Evolutionary conservation across 2,113 vertebrate genomes (phyloP).

Genomic region (Seriola quinqueradiata): DNA sequence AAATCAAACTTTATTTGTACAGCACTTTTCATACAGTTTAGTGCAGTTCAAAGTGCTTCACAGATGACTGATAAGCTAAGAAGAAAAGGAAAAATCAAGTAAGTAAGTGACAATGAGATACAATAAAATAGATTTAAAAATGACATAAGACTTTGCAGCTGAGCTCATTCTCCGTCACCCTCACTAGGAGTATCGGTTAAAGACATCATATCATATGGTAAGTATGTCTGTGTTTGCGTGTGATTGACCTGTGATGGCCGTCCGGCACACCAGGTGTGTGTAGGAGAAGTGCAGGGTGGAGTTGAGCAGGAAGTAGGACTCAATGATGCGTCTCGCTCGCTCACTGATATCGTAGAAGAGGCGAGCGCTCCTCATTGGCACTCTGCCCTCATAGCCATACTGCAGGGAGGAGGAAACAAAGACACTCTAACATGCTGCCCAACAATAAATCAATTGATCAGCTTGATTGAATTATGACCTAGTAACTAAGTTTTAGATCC

Average conservation of each 20-base stretch:
- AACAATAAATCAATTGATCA: not conserved
- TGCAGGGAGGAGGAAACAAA: slow-evolving; percentile 1
- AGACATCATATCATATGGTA: not conserved
- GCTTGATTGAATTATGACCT: not conserved
- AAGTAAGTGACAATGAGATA: no score
- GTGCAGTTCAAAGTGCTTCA: no score
- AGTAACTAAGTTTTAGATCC: not conserved
- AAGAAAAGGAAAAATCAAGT: no score
- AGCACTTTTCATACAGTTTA: no score
- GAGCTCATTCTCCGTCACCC: no score
- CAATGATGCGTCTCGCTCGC: slow-evolving; percentile 90
- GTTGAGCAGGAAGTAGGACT: slow-evolving; percentile 97
- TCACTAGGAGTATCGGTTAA: not conserved
- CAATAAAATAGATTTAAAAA: no score
- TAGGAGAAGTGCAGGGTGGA: slow-evolving; percentile 97
- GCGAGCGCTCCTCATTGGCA: slow-evolving; percentile 91
- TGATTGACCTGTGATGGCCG: slow-evolving; percentile 90
- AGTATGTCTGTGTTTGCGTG: not conserved
- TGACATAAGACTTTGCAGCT: no score
- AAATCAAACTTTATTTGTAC: no score
- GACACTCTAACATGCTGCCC: not conserved
- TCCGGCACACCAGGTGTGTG: slow-evolving; percentile 97
- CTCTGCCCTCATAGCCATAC: slow-evolving; percentile 91
- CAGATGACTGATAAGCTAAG: no score
- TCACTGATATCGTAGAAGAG: slow-evolving; percentile 96